Evolutionary conservation across 2,113 vertebrate genomes (phyloP), one percentile per base, ranked within the genome.

Genomic region (Myxocyprinus asiaticus): DNA sequence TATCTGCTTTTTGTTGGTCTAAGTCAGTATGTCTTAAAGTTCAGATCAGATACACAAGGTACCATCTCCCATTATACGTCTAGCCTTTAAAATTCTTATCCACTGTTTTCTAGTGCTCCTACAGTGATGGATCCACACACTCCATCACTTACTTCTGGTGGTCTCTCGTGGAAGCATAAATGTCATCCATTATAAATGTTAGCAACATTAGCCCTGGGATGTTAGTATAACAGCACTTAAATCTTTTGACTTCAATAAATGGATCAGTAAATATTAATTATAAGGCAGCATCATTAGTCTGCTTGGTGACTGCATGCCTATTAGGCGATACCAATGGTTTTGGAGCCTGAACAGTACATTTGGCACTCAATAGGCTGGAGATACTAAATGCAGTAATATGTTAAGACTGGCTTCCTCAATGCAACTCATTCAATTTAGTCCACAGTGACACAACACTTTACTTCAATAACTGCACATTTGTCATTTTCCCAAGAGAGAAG

Each of bases 321-420:
- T 12, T n/a, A 58, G 55, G 14, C 7, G 8, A 11, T 62, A 11
- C 8, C n/a, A 12, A 17, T 10, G 5, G 22, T 45, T 59, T 72
- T 12, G 44, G n/a, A 47, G n/a, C 9, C 69, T 4, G 55, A 50
- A 50, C 4, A 15, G 55, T 15, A 58, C 55, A 74, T 74, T 63
- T 74, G 45, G 90, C 53, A 88, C 84, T 91, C 90, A 91, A 85
- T 71, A 86, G 85, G 78, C 81, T 84, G 17, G 63, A 78, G n/a
- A 58, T 5, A 15, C 14, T 78, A 71, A 64, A 80, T 81, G 82
- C 76, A 77, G 66, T 65, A 33, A 61, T 80, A 81, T 33, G 45
- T 58, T 61, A 56, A 22, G 47, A 55, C 66, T 9, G 75, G 17
- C 77, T 78, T 51, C 42, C 59, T 68, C 47, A 5, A 5, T 62